A percentile compares a stretch with the other conserved stretches of the same genome.
phyloP scores from a whole-genome alignment of 2,888 invertebrate genomes.

The Heteromyza rotundicornis region DNA sequence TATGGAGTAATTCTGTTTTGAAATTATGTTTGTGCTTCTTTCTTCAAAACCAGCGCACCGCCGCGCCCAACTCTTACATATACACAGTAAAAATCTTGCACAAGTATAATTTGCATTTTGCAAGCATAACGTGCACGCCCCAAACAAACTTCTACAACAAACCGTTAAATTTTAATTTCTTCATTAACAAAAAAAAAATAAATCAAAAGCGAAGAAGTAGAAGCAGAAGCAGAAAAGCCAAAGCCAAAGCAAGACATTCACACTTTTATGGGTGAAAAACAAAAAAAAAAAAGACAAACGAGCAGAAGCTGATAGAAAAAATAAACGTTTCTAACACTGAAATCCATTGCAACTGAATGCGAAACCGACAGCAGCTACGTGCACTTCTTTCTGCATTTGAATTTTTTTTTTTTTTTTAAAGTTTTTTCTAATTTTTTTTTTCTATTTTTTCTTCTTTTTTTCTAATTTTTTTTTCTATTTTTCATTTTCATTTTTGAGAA shows the following conservation, averaged over 20 bases:
- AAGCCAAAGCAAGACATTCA: constrained; percentile 4
- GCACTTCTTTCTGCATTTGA: constrained; percentile 3
- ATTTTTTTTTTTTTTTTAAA: background rate
- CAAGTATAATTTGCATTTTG: too few relatives aligned
- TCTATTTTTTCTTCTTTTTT: constrained; percentile 11
- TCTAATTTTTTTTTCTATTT: constrained; percentile 6
- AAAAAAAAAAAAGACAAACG: background rate
- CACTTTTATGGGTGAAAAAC: background rate
- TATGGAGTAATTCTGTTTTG: constrained; percentile 3
- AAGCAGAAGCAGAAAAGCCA: background rate
- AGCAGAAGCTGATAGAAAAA: constrained; percentile 10
- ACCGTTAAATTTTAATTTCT: background rate
- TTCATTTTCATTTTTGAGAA: constrained; percentile 22
- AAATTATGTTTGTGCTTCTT: too few relatives aligned
- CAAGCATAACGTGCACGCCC: too few relatives aligned
- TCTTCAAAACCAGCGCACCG: too few relatives aligned
- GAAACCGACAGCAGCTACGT: background rate
- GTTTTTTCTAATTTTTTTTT: constrained; percentile 9
- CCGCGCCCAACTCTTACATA: too few relatives aligned
- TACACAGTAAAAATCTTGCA: too few relatives aligned
- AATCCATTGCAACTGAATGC: too few relatives aligned
- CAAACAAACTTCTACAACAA: too few relatives aligned
- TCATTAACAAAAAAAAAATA: background rate
- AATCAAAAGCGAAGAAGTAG: background rate
- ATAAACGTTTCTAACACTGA: constrained; percentile 6